Evolutionary conservation across 2,888 invertebrate species (phyloP).

Genomic region (Chloroclysta siterata): DNA sequence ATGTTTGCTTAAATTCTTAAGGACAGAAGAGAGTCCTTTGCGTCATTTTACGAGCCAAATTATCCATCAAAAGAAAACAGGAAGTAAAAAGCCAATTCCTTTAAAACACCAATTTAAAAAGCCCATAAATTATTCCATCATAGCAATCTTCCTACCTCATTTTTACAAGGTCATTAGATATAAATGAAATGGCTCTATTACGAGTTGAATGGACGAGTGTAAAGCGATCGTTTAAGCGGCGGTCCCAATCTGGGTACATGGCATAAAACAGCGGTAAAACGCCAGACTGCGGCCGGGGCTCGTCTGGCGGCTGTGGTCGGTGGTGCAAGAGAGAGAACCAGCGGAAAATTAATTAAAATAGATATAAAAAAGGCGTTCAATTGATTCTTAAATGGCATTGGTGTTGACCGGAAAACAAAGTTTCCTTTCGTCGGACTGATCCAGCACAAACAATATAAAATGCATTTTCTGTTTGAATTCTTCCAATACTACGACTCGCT

Average conservation of each 20-base stretch:
- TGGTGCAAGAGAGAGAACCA: conserved; percentile 40
- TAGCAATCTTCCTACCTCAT: conserved; percentile 50
- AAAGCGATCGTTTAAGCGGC: conserved; percentile 70
- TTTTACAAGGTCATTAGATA: conserved; percentile 73
- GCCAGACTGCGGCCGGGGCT: conserved; percentile 55
- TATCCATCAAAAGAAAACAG: conserved; percentile 4
- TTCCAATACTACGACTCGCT: too few relatives aligned
- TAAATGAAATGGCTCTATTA: conserved; percentile 75
- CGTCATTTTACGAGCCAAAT: not conserved
- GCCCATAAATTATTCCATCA: conserved; percentile 40
- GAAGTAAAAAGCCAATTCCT: conserved; percentile 2
- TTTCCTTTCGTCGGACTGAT: too few relatives aligned
- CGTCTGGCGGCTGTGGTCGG: conserved; percentile 27
- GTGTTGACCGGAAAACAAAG: too few relatives aligned
- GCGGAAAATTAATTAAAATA: conserved; percentile 27
- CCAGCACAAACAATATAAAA: too few relatives aligned
- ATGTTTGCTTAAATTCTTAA: not conserved
- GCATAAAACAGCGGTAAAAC: conserved; percentile 75
- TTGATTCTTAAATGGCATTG: too few relatives aligned
- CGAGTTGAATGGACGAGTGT: conserved; percentile 69
- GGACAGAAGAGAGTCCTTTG: not conserved
- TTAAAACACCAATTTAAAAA: conserved; percentile 24
- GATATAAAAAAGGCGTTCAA: too few relatives aligned
- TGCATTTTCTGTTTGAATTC: too few relatives aligned
- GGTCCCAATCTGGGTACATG: conserved; percentile 73